Percentiles rank a stretch among this genome's conserved stretches.
phyloP scores from a whole-genome alignment of 1,140 invertebrate species.

The Drosophila jambulina region DNA sequence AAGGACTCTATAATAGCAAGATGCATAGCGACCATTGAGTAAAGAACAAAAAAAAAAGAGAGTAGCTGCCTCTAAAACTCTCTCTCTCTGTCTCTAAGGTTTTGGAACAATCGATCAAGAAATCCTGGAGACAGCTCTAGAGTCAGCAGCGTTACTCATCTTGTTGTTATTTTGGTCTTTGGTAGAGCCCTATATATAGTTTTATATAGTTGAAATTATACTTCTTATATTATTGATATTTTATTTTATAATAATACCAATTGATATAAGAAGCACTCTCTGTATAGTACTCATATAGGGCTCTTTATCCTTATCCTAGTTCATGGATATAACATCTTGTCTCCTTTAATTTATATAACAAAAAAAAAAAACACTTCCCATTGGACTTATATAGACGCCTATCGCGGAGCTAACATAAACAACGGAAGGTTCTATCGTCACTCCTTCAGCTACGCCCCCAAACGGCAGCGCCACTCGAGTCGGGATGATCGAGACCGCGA shows the following conservation, averaged over 20 bases:
- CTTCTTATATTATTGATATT: neutral
- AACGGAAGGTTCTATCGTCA: constrained; percentile 85
- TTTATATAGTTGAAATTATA: neutral
- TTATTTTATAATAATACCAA: too few relatives aligned
- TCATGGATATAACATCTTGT: neutral
- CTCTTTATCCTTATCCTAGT: too few relatives aligned
- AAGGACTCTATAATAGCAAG: neutral
- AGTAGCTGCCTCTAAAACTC: neutral
- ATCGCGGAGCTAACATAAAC: constrained; percentile 80
- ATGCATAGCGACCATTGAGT: neutral
- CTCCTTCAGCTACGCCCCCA: constrained; percentile 85
- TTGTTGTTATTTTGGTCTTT: neutral
- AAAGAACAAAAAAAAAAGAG: neutral
- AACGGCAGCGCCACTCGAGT: constrained; percentile 74
- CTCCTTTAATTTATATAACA: neutral
- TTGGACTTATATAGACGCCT: constrained; percentile 59
- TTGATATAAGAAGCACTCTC: neutral
- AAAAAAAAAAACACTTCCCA: neutral
- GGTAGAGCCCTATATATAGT: constrained; percentile 4
- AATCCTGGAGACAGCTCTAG: neutral
- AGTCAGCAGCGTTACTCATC: neutral
- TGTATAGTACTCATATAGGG: neutral
- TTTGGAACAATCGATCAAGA: neutral
- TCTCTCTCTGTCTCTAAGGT: neutral
- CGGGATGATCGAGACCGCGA: constrained; percentile 83